Evolutionary conservation across 2,888 invertebrate species (phyloP), one percentile per base, ranked within the genome.

Genomic region (Nasonia oneida): DNA sequence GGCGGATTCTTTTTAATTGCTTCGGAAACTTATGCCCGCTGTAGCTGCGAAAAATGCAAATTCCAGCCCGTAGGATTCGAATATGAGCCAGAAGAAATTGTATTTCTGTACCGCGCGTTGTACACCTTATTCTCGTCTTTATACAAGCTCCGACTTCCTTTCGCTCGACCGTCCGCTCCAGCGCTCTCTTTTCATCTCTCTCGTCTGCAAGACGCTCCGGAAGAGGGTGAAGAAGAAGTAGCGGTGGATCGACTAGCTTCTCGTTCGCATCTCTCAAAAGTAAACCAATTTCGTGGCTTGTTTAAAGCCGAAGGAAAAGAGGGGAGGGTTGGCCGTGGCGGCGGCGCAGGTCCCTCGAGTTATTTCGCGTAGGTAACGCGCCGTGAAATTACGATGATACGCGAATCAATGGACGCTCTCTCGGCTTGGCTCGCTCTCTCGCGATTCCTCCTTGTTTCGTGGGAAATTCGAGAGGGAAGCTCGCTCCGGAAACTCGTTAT

Each of bases 381-480:
- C 92, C 93, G 93, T 93, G 93, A 93, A 93, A 93, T 93, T 93
- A 93, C 93, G 93, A 93, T 93, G 93, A 93, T 93, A 91, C 92
- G 92, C 92, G 92, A 93, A 93, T 93, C 92, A 93, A 93, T 92
- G 92, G 91, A 91, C 90, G 90, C 73, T 73, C n/a, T 90, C 42
- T 47, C 89, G 88, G 89, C 53, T 84, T 82, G 42, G 23, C 61
- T 29, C 79, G 4, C 88, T 87, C 79, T 83, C 81, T 74, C 76
- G 64, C 70, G n/a, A 73, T 23, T 73, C 80, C 75, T 82, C 57
- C 67, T 81, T 83, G 81, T 76, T 87, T 87, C 87, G 88, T 86
- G 88, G 88, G 86, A 89, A 88, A 89, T 88, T 86, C 67, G 86
- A 88, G 86, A 88, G 88, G 83, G 83, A 87, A 86, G 2, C 12